Conservation (phyloP, 2,113 vertebrate genomes). For the Oryzias curvinotus region DNA sequence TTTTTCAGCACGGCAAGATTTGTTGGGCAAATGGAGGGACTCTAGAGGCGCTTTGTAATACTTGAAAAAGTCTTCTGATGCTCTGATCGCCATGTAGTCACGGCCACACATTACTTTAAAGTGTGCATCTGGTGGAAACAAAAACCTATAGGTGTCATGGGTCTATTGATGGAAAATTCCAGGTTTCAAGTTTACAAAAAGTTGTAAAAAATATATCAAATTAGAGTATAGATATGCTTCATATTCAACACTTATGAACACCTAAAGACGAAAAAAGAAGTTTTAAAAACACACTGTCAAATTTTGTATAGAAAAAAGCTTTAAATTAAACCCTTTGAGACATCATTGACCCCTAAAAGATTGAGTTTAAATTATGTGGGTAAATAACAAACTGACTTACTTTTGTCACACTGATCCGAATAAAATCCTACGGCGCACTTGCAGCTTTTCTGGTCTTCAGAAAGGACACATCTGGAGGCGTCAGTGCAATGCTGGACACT, state of each 20-base stretch:
- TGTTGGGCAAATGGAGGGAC: conserved; percentile 67
- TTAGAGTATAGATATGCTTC: no score
- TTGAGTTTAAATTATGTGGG: no score
- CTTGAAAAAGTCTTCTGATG: conserved; percentile 66
- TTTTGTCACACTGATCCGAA: conserved; percentile 67
- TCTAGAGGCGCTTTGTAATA: conserved; percentile 66
- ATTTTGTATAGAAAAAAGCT: no score
- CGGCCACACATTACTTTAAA: conserved; percentile 63
- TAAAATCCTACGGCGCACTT: conserved; percentile 66
- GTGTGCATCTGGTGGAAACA: conserved; percentile 52
- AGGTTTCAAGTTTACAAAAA: no score
- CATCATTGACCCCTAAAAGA: no score
- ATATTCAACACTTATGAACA: no score
- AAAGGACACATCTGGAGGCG: conserved; percentile 43
- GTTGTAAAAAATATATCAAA: no score
- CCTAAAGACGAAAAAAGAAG: no score
- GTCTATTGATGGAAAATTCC: no score
- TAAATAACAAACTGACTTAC: conserved; percentile 35
- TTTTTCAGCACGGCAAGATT: conserved; percentile 56
- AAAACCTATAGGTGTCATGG: no score
- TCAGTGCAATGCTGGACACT: conserved; percentile 57
- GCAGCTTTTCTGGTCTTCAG: conserved; percentile 59
- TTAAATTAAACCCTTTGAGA: no score
- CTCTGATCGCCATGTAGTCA: conserved; percentile 64
- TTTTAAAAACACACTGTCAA: no score